Base-by-base conservation (phyloP, 2,888 invertebrate genomes). In the Clitarchus hookeri region DNA sequence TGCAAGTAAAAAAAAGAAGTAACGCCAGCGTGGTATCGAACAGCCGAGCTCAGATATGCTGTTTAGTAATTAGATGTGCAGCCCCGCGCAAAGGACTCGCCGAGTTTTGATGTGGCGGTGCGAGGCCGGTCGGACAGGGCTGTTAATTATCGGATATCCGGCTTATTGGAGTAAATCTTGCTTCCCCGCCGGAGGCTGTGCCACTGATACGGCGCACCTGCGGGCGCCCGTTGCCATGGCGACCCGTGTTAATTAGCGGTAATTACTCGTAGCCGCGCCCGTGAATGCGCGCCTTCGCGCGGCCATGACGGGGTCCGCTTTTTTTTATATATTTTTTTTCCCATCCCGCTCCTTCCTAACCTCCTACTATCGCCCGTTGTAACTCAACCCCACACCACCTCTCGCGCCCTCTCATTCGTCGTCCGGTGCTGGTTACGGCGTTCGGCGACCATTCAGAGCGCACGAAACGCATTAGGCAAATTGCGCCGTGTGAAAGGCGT, bases 71-170 rank as follows among this genome's bases (percentile, higher is more conserved):
- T 48, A 48, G 48, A 6, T 13, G 12, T 16, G 48, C 48, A 8
- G 48, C 48, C 48, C 48, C 12, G 11, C 48, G 48, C 48, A 16
- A 48, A 48, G 48, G 12, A 11, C 12, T 16, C 12, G 12, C 48
- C 16, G 48, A 19, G n/a, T 11, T 65, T 65, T 65, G 65, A 65
- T n/a, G 65, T 23, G 65, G 65, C 65, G 19, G 65, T 23, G 65
- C n/a, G 65, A 0, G 16, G 3, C 65, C n/a, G 65, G 65, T 65
- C 65, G 65, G 48, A 65, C 65, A 13, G 12, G 65, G 65, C 65
- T 65, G 65, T 65, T 65, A 65, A 65, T 65, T 65, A 65, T 65
- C n/a, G 65, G 65, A 65, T 65, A 65, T 65, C 65, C 65, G 65
- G 65, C 65, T 65, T 65, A 65, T 65, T 65, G 65, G 65, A 65